Evolutionary conservation across 1,140 invertebrate genomes (phyloP).

Genomic region (Drosophila repleta): DNA sequence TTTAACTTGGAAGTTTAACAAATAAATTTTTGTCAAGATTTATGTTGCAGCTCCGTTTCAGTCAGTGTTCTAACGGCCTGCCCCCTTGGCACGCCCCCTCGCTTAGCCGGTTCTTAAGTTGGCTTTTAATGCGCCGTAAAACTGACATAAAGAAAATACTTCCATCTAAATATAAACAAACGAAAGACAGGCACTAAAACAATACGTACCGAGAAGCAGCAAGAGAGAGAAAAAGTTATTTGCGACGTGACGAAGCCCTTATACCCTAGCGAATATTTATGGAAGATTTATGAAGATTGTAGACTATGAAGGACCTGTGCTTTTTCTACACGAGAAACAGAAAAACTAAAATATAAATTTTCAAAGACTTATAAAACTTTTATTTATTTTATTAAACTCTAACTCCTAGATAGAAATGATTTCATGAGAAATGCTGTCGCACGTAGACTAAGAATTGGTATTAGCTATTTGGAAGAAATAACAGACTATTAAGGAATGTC

Average conservation of each 20-base stretch:
- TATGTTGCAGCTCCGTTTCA: conserved; percentile 53
- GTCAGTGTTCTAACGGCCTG: conserved; percentile 28
- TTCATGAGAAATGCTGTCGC: no score
- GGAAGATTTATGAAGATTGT: neutral
- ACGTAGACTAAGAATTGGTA: no score
- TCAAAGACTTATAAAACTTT: neutral
- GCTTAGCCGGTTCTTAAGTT: conserved; percentile 47
- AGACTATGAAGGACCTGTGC: no score
- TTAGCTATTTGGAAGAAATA: no score
- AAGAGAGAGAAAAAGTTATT: neutral
- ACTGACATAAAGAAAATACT: conserved; percentile 70
- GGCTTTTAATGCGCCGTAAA: conserved; percentile 53
- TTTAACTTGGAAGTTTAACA: conserved; percentile 61
- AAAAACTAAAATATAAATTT: neutral
- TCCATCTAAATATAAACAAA: conserved; percentile 79
- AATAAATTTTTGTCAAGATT: conserved; percentile 74
- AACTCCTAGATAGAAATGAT: no score
- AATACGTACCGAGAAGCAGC: neutral
- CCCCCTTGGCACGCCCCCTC: conserved; percentile 7
- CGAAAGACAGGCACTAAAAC: conserved; percentile 40
- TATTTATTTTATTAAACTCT: no score
- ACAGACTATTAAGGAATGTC: no score
- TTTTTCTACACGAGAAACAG: no score
- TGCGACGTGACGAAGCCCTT: neutral
- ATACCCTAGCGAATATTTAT: conserved; percentile 8